These are phyloP conservation scores for Leptinotarsa undecemlineata DNA, from an alignment of 1,140 invertebrate genomes.

Conservation along the genomic window DNA sequence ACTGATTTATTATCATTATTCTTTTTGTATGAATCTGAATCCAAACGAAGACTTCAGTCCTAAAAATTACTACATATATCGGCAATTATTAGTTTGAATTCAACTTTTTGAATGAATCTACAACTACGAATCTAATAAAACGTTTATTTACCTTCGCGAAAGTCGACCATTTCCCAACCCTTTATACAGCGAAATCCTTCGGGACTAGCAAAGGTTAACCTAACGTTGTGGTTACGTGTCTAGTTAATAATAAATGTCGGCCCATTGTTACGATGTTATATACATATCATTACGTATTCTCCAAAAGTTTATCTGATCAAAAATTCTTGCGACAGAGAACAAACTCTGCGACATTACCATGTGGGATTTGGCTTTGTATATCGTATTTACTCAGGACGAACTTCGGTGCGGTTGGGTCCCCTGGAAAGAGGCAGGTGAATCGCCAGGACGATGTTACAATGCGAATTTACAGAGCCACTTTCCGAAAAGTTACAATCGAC, in stretches of 20 bases:
- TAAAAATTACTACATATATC: no score
- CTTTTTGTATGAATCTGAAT: no score
- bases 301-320: not conserved
- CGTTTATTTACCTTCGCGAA: not conserved
- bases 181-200: not conserved
- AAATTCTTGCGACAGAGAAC: slow-evolving; percentile 3
- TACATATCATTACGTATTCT: slow-evolving; percentile 6
- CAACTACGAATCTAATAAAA: no score
- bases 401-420: not conserved
- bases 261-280: not conserved
- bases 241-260: not conserved
- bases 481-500: no score
- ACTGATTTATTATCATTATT: no score
- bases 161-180: not conserved
- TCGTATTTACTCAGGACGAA: slow-evolving; percentile 6
- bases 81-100: no score
- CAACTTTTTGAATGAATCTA: no score
- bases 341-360: slow-evolving; percentile 2
- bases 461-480: not conserved
- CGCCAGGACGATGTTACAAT: not conserved
- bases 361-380: slow-evolving; percentile 2
- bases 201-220: not conserved
- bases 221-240: not conserved
- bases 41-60: no score
- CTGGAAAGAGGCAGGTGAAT: not conserved